Conservation (phyloP, 2,797 vertebrate species). For the Rhabdomys pumilio region DNA sequence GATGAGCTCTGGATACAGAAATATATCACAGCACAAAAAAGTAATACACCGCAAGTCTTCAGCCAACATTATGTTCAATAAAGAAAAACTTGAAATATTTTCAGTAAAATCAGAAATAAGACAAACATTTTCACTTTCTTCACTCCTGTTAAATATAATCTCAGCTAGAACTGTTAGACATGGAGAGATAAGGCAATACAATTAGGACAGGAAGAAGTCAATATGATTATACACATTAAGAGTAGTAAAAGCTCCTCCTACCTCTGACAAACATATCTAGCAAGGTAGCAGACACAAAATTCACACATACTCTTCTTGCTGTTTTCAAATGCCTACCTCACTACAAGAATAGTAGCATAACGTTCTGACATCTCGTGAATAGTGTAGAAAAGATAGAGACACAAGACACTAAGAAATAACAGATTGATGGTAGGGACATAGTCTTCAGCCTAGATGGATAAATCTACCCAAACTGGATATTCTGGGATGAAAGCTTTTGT, state of each 20-base stretch:
- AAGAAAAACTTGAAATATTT: not conserved
- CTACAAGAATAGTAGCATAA: not conserved
- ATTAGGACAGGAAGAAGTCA: not conserved
- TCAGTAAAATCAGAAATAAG: not conserved
- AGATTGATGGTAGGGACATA: not conserved
- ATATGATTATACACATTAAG: not conserved
- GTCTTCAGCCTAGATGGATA: not conserved
- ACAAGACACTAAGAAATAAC: not conserved
- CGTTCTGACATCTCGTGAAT: not conserved
- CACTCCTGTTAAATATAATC: not conserved
- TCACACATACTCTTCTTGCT: not conserved
- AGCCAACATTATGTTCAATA: not conserved
- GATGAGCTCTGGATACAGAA: not conserved
- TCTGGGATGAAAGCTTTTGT: not conserved
- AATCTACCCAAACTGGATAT: slow-evolving; percentile 16
- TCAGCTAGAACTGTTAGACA: not conserved
- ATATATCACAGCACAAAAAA: not conserved
- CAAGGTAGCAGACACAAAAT: not conserved
- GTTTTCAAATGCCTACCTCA: not conserved
- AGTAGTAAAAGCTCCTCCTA: not conserved
- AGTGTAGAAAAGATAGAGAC: not conserved
- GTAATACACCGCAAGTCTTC: not conserved
- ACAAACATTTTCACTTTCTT: not conserved
- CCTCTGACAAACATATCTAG: not conserved
- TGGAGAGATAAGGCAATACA: not conserved